A percentile compares a stretch with the other conserved stretches of the same genome.
These are phyloP conservation scores for Trochalopteron elliotii DNA, from an alignment of 2,113 vertebrate genomes.

Conservation along the genomic window DNA sequence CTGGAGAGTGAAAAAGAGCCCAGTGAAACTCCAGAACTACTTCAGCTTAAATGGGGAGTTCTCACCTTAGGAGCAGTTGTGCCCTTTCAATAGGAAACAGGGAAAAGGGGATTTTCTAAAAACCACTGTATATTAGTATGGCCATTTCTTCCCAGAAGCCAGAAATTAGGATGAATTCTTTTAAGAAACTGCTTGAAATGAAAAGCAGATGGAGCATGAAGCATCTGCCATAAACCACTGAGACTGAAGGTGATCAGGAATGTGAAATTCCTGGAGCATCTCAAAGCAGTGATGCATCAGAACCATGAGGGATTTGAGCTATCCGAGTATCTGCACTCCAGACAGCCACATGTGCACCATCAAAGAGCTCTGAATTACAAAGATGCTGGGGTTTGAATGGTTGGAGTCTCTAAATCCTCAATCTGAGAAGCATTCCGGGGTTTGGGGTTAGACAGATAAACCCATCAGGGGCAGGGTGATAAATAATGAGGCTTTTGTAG, in stretches of 20 bases:
- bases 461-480: background rate
- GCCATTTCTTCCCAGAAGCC: background rate
- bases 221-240: background rate
- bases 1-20: background rate
- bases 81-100: background rate
- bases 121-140: background rate
- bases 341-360: slow-evolving; percentile 7
- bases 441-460: slow-evolving; percentile 11
- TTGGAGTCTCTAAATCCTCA: background rate
- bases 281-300: background rate
- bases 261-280: slow-evolving; percentile 47
- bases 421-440: background rate
- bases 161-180: background rate
- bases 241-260: slow-evolving; percentile 12
- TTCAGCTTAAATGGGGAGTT: background rate
- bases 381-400: background rate
- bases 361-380: background rate
- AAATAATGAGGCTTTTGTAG: background rate
- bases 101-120: background rate
- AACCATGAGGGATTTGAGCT: background rate
- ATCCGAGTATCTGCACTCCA: background rate
- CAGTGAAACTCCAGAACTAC: background rate
- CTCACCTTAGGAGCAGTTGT: background rate
- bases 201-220: slow-evolving; percentile 42
- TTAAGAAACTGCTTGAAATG: background rate